phyloP scores from a whole-genome alignment of 2,888 invertebrate species.

The Neoaliturus tenellus region DNA sequence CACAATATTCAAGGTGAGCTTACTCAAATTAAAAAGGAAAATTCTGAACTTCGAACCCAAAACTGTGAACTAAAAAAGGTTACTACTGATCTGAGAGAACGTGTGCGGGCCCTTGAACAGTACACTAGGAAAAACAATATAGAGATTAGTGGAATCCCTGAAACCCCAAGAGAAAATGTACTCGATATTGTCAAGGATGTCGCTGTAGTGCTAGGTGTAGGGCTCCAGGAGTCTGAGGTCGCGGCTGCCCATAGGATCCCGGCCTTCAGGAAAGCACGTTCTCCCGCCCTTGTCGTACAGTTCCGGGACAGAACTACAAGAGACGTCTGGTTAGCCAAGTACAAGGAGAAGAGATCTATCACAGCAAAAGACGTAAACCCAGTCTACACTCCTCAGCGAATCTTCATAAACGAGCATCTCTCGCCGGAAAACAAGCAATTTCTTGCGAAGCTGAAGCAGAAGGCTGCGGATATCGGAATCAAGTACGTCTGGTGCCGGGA shows the following conservation, averaged over 20 bases:
- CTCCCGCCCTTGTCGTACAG: slow-evolving; percentile 20
- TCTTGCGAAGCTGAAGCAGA: too few relatives aligned
- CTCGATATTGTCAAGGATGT: neutral
- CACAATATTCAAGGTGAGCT: too few relatives aligned
- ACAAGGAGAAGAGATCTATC: neutral
- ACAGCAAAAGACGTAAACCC: slow-evolving; percentile 31
- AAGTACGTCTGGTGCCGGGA: too few relatives aligned
- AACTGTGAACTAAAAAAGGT: neutral
- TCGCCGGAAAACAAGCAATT: too few relatives aligned
- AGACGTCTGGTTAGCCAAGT: slow-evolving; percentile 33
- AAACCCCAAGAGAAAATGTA: neutral
- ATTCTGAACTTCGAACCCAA: too few relatives aligned
- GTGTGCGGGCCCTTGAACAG: neutral
- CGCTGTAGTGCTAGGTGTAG: neutral
- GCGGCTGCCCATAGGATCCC: slow-evolving; percentile 41
- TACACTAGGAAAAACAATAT: slow-evolving; percentile 9
- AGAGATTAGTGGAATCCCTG: slow-evolving; percentile 14
- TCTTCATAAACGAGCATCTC: slow-evolving; percentile 44
- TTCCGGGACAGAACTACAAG: neutral
- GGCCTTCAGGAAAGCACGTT: neutral
- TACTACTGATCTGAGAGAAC: neutral
- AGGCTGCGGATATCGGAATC: too few relatives aligned
- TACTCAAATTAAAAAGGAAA: too few relatives aligned
- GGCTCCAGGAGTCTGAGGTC: neutral
- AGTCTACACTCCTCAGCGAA: neutral